phyloP scores from a whole-genome alignment of 2,797 vertebrate genomes.

The Halcyon chelicuti region DNA sequence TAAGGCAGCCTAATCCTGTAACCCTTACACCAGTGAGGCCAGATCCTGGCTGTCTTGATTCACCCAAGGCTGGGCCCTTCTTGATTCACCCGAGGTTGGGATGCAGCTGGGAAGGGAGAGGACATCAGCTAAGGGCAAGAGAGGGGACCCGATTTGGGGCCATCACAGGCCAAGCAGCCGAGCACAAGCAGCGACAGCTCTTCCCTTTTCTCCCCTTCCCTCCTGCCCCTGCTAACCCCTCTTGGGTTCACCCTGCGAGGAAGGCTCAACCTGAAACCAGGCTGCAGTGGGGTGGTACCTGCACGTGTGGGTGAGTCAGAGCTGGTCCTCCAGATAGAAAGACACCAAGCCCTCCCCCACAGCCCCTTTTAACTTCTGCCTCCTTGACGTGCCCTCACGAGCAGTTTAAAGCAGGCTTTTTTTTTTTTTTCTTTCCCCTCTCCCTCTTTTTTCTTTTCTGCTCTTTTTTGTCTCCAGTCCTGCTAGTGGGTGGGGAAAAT shows the following conservation, averaged over 20 bases:
- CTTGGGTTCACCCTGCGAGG: fast-evolving
- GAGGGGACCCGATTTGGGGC: neutral
- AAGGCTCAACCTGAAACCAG: neutral
- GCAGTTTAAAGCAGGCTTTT: constrained; percentile 12
- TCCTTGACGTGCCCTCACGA: constrained; percentile 30
- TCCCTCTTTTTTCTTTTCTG: neutral
- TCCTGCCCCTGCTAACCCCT: neutral
- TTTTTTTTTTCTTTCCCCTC: neutral
- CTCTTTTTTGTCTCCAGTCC: constrained; percentile 52
- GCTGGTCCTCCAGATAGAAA: neutral
- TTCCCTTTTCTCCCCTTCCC: neutral
- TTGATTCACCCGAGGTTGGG: neutral
- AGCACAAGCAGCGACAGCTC: neutral
- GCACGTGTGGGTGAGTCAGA: constrained; percentile 21
- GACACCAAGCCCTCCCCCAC: neutral
- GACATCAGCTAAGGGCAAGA: neutral
- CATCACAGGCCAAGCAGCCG: neutral
- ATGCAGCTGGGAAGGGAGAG: neutral
- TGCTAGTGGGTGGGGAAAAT: constrained; percentile 76
- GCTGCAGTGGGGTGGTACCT: constrained; percentile 11
- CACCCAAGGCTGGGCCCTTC: neutral
- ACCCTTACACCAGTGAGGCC: neutral
- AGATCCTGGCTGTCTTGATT: neutral
- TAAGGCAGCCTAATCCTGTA: constrained; percentile 9
- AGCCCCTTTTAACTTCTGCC: constrained; percentile 13